phyloP scores from a whole-genome alignment of 2,797 vertebrate genomes.

The Octomys mimax region DNA sequence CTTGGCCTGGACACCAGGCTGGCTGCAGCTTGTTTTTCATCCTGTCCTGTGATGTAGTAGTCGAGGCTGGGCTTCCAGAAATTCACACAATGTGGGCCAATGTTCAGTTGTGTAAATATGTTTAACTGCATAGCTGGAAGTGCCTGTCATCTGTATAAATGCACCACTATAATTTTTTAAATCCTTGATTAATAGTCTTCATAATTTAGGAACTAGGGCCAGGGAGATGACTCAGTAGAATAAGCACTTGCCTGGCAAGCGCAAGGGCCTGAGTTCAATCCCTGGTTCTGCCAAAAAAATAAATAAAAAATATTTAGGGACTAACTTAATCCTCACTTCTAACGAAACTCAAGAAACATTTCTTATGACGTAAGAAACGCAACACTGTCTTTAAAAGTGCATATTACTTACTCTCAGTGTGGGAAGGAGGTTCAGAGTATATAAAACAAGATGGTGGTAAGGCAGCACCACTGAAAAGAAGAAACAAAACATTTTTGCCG shows the following conservation, averaged over 20 bases:
- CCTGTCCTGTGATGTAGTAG: neutral
- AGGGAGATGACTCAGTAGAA: too few relatives aligned
- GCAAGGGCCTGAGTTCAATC: too few relatives aligned
- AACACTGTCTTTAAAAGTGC: neutral
- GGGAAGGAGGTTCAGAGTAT: neutral
- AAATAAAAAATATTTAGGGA: neutral
- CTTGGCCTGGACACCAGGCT: neutral
- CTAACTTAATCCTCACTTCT: neutral
- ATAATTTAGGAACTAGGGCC: neutral
- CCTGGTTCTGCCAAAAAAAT: too few relatives aligned
- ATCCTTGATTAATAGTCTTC: neutral
- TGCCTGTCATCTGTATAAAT: neutral
- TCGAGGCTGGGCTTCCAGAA: too few relatives aligned
- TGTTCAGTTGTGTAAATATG: neutral
- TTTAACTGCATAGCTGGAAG: neutral
- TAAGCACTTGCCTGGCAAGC: too few relatives aligned
- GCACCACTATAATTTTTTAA: neutral
- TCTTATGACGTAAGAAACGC: neutral
- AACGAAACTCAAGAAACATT: neutral
- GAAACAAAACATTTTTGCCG: neutral
- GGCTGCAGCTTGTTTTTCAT: neutral
- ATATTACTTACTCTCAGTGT: neutral
- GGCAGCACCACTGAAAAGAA: neutral
- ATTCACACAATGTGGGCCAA: neutral
- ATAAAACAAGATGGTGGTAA: neutral